A percentile compares a stretch with the other conserved stretches of the same genome.
Conservation (phyloP, 1,140 invertebrate species). For the Drosophila suzukii region DNA sequence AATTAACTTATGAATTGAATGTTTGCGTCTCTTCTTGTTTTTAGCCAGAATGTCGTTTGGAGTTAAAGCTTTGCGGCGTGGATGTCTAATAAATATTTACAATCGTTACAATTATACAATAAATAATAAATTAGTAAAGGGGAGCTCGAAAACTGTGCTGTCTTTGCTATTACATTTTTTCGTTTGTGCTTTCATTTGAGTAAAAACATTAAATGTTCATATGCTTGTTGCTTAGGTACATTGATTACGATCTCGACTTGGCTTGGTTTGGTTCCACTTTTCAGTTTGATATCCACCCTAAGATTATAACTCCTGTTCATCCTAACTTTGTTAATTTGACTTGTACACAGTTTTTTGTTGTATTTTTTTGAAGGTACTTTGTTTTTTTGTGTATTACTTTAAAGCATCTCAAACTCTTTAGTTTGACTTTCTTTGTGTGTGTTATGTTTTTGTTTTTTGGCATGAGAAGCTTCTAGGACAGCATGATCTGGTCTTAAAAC, state of each 20-base stretch:
- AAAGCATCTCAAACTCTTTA: conserved; percentile 48
- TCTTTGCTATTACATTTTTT: conserved; percentile 12
- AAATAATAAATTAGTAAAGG: conserved; percentile 57
- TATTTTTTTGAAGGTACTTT: conserved; percentile 63
- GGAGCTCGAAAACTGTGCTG: conserved; percentile 38
- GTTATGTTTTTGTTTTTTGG: conserved; percentile 54
- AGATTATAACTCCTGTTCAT: conserved; percentile 21
- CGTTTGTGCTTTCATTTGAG: conserved; percentile 12
- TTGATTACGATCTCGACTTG: conserved; percentile 55
- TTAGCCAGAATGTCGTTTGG: conserved; percentile 60
- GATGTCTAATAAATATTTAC: conserved; percentile 50
- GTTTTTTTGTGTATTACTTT: conserved; percentile 34
- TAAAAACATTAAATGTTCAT: conserved; percentile 53
- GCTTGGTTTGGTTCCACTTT: conserved; percentile 58
- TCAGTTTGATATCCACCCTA: conserved; percentile 55
- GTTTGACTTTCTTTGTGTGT: conserved; percentile 47
- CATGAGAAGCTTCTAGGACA: conserved; percentile 81
- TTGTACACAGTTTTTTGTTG: conserved; percentile 43
- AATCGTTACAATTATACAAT: conserved; percentile 22
- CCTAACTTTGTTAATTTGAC: conserved; percentile 50
- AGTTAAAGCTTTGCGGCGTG: conserved; percentile 71
- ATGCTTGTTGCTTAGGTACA: conserved; percentile 59
- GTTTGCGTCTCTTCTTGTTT: conserved; percentile 62
- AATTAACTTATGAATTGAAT: conserved; percentile 75
- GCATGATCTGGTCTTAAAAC: conserved; percentile 45